Percentiles rank a stretch among this genome's conserved stretches.
phyloP scores from a whole-genome alignment of 1,140 invertebrate genomes.

The Musca vetustissima region DNA sequence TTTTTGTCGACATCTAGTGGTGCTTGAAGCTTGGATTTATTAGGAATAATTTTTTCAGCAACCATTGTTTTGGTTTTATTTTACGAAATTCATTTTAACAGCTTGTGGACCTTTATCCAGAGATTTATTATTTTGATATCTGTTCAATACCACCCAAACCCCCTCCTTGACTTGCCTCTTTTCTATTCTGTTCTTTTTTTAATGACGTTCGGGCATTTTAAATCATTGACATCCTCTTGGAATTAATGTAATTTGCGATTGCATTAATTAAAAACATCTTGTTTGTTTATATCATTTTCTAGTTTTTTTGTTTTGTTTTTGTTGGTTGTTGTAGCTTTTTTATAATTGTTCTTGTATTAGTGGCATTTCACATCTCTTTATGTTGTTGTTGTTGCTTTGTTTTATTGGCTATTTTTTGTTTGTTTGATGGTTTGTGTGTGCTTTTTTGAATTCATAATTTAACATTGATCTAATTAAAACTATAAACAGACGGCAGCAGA shows the following conservation, averaged over 20 bases:
- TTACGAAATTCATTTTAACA: no score
- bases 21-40: no score
- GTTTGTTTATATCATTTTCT: not conserved
- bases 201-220: conserved; percentile 7
- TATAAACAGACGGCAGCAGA: not conserved
- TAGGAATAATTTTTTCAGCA: no score
- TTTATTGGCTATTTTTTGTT: no score
- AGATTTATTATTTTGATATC: no score
- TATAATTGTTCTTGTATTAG: not conserved
- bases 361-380: not conserved
- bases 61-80: no score
- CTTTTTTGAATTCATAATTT: conserved; percentile 19
- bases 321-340: not conserved
- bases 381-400: no score
- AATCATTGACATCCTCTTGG: conserved; percentile 19
- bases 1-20: no score
- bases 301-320: not conserved
- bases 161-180: no score
- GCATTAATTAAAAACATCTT: conserved; percentile 14
- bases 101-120: no score
- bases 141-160: no score
- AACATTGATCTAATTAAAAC: conserved; percentile 22
- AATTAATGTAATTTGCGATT: conserved; percentile 14
- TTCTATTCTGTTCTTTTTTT: not conserved
- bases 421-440: no score